Base-by-base conservation (phyloP, 2,113 vertebrate species). In the Boleophthalmus pectinirostris region DNA sequence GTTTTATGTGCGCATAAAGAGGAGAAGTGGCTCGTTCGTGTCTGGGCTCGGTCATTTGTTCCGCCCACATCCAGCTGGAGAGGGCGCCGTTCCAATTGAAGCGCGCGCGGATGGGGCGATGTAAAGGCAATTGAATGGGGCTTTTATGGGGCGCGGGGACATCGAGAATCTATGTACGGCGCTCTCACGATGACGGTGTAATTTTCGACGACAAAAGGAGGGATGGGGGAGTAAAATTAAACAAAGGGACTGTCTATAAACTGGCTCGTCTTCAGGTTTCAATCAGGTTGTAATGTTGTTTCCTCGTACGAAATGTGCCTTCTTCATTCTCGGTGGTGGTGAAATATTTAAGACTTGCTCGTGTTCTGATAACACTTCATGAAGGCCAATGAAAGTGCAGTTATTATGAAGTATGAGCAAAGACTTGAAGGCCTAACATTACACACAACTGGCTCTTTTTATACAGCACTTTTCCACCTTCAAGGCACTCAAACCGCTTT, bases 1-100 rank as follows among this genome's bases (percentile, higher is more conserved):
- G 29, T n/a, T 82, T 82, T 68, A 88, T 35, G 64, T 35, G 49
- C 63, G 69, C 61, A 49, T 0, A 0, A 77, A 77, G 77, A 82
- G 21, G 29, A 45, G 58, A 45, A 69, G 66, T 77, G 65, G 46
- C 16, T 33, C 61, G 8, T 64, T 64, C 20, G 11, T 20, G 61
- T 20, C 15, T n/a, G 20, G 33, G 15, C 18, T 18, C 2, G n/a
- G 61, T 21, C 33, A 64, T 64, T 35, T 12, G 33, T 64, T 64
- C 20, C 33, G 38, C 61, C 29, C 33, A 43, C 38, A 43, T 64
- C 61, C 60, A 20, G 29, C 8, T 35, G 16, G 25, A 63, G 25
- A n/a, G 16, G 13, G 29, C 29, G 5, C 8, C 7, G 16, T 33
- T 35, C 13, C 75, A 58, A 29, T 73, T 76, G 64, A 77, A 14